phyloP scores from a whole-genome alignment of 1,140 invertebrate genomes.

The Trichomalopsis sarcophagae region DNA sequence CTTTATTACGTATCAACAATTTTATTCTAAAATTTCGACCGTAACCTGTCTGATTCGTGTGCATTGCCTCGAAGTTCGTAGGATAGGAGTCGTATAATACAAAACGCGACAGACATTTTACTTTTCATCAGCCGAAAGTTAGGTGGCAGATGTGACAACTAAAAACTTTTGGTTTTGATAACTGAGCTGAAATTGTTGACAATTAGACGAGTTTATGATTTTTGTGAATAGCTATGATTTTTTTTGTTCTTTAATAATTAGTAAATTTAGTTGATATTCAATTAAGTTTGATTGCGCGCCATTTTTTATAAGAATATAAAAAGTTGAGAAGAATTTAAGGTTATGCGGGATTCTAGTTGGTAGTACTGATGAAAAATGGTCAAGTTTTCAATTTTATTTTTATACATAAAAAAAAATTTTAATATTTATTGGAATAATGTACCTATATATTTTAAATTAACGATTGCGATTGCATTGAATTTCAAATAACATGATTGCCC shows the following conservation, averaged over 20 bases:
- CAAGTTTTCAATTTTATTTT: slow-evolving; percentile 22
- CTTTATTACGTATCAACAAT: slow-evolving; percentile 47
- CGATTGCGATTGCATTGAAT: no score
- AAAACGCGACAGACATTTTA: slow-evolving; percentile 51
- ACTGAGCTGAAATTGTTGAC: no score
- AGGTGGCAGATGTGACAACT: background rate
- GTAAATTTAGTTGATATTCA: no score
- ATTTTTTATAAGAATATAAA: no score
- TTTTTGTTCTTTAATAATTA: no score
- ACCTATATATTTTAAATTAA: no score
- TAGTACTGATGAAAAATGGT: slow-evolving; percentile 28
- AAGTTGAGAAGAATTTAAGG: background rate
- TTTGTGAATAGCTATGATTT: no score
- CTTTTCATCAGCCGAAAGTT: slow-evolving; percentile 21
- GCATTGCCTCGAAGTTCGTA: background rate
- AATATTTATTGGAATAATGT: no score
- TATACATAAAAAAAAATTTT: background rate
- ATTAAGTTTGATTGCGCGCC: no score
- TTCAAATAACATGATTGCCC: no score
- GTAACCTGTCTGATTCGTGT: slow-evolving; percentile 42
- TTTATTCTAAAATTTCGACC: slow-evolving; percentile 44
- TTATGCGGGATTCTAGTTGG: slow-evolving; percentile 10
- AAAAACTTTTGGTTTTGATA: no score
- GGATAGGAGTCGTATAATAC: slow-evolving; percentile 18
- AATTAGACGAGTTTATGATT: no score